Evolutionary conservation across 2,888 invertebrate genomes (phyloP).

Genomic region (Yponomeuta plumbellus): DNA sequence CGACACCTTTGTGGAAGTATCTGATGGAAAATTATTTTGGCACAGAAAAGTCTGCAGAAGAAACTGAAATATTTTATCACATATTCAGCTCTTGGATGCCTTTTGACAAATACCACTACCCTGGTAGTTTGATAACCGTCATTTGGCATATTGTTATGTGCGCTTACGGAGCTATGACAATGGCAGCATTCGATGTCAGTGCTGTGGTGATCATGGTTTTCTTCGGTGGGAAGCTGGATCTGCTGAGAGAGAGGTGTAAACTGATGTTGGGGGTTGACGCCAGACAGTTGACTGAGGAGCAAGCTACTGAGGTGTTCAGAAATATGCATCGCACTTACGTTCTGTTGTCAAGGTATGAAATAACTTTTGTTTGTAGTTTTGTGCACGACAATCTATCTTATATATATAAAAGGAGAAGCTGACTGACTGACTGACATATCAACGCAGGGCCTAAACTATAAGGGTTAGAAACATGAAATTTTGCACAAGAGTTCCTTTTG

Average conservation of each 20-base stretch:
- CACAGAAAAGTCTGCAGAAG: conserved; percentile 27
- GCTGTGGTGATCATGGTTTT: conserved; percentile 54
- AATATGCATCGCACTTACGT: conserved; percentile 47
- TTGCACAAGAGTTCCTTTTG: too few species aligned
- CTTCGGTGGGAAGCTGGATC: conserved; percentile 56
- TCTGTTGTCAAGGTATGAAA: conserved; percentile 49
- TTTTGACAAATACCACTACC: conserved; percentile 50
- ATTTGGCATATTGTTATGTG: conserved; percentile 44
- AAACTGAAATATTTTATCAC: conserved; percentile 52
- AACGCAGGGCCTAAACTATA: too few species aligned
- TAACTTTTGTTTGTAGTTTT: conserved; percentile 9
- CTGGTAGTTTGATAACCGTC: conserved; percentile 54
- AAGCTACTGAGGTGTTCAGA: conserved; percentile 32
- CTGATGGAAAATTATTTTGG: conserved; percentile 17
- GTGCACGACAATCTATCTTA: too few species aligned
- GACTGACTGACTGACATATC: too few species aligned
- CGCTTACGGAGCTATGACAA: conserved; percentile 44
- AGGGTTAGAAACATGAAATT: too few species aligned
- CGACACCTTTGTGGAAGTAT: conserved; percentile 45
- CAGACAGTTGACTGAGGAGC: conserved; percentile 29
- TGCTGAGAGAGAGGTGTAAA: conserved; percentile 51
- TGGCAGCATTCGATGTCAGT: conserved; percentile 51
- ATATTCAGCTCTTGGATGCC: conserved; percentile 65
- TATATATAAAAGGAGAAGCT: too few species aligned
- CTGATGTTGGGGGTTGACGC: conserved; percentile 39